Base-by-base conservation (phyloP, 1,140 invertebrate species). In the Aphidius ervi region DNA sequence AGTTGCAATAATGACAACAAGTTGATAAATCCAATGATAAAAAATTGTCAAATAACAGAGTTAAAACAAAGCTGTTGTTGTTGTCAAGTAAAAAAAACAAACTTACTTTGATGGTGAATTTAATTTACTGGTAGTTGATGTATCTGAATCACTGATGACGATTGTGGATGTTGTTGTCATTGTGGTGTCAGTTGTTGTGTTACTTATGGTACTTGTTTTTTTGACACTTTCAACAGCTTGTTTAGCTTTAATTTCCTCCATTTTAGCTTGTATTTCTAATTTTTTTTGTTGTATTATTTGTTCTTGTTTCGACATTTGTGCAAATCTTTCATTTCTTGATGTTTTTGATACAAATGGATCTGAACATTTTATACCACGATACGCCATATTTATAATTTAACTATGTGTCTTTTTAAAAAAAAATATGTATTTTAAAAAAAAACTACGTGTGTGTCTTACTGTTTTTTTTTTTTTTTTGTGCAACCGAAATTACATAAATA, bases 291-390 rank as follows among this genome's bases (percentile, higher is more conserved):
- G 88, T 65, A 92, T 91, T 61, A 91, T 82, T 77, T 90, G 85
- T 71, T 91, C 88, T 68, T 91, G 89, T 68, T 89, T 88, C 20
- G 87, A 86, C 88, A 91, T 91, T 81, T 92, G 88, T 50, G 87
- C 87, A 69, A 85, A 85, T 60, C 85, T 71, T 65, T 86, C 85
- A 75, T 82, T 84, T 67, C 83, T 74, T 45, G 82, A 81, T 45
- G 82, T 83, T 78, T 84, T 84, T 5, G 78, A 80, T 61, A 82
- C 81, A 65, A 83, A 83, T 46, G 80, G 78, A 72, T 84, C 82
- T 5, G 75, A 74, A 45, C 77, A 77, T 63, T 78, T 79, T 16
- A 80, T 74, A 64, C 78, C 77, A 9, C 78, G 78, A 68, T 79
- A 79, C 74, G 78, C 78, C 78, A 80, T 80, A 63, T 78, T 79